Evolutionary conservation across 2,888 invertebrate species (phyloP), one percentile per base, ranked within the genome.

Genomic region (Temnothorax ravouxi): DNA sequence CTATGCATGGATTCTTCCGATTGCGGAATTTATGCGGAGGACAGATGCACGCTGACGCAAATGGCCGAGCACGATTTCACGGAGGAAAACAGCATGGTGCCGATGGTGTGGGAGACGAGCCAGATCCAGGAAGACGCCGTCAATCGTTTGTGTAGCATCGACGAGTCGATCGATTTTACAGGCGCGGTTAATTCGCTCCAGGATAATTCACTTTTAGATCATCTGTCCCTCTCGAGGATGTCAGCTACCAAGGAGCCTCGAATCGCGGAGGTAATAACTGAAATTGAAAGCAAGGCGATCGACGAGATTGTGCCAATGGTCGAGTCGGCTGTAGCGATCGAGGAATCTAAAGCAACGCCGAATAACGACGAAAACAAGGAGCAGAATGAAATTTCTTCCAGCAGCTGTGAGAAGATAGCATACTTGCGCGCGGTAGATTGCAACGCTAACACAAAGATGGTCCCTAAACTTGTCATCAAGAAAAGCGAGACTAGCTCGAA

Each of bases 391-490:
- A 47, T 47, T 59, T 80, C 75, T 80, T 80, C 79, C 38, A 50
- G 38, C 56, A 47, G 13, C 44, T 59, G 38, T 11, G 79, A 80
- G 13, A 80, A 74, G 13, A 15, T 72, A 4, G 8, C 79, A 0
- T 72, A 47, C 6, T 25, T 59, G 47, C 56, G 56, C 13, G 47
- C 83, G 2, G 76, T 67, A 25, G 75, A 80, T 21, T 54, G 38
- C 41, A 84, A 82, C 54, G 21, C 79, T 3, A 85, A 88, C 38
- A 84, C 88, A 8, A 92, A 91, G 86, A 83, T 84, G 0, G 88
- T 93, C 47, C 93, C 93, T 0, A 93, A 93, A 82, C 88, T 94
- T 13, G 91, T 93, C 0, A 92, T 93, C 44, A 92, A 92, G 61
- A 94, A 93, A 72, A 90, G 89, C 29, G 94, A 94, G 11, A 83